phyloP scores from a whole-genome alignment of 2,888 invertebrate species.

The Graphium colonna region DNA sequence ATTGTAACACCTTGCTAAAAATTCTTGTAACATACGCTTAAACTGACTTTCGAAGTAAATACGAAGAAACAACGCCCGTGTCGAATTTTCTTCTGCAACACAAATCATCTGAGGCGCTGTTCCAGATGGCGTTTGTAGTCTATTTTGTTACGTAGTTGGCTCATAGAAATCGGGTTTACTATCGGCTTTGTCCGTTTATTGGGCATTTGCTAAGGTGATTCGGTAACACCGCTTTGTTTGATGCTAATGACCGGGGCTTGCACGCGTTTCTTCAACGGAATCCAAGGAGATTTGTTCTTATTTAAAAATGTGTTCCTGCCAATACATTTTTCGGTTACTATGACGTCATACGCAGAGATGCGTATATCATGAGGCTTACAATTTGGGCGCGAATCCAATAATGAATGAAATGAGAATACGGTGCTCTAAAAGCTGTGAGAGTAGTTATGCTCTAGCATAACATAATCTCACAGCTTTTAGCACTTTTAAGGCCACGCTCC shows the following conservation, averaged over 20 bases:
- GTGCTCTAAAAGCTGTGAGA: no score
- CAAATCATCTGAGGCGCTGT: not conserved
- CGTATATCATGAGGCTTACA: not conserved
- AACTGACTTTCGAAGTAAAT: no score
- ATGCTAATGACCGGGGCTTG: constrained; percentile 6
- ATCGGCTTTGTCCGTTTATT: constrained; percentile 14
- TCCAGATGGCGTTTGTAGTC: not conserved
- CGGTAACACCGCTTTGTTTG: constrained; percentile 4
- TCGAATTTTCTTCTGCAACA: not conserved
- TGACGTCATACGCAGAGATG: not conserved
- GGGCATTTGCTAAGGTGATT: constrained; percentile 12
- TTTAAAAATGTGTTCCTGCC: constrained; percentile 1
- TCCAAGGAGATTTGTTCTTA: constrained; percentile 1
- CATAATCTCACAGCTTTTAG: no score
- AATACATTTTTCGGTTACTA: not conserved
- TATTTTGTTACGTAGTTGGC: constrained; percentile 4
- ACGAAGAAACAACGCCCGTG: not conserved
- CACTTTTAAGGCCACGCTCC: no score
- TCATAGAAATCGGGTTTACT: constrained; percentile 17
- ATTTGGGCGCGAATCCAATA: not conserved
- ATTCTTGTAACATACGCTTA: no score
- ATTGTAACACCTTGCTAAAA: no score
- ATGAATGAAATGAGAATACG: no score
- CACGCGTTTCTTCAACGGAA: not conserved
- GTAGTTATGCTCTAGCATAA: no score